These are phyloP conservation scores for Oryzias curvinotus DNA, from an alignment of 2,113 vertebrate species.

Conservation along the genomic window DNA sequence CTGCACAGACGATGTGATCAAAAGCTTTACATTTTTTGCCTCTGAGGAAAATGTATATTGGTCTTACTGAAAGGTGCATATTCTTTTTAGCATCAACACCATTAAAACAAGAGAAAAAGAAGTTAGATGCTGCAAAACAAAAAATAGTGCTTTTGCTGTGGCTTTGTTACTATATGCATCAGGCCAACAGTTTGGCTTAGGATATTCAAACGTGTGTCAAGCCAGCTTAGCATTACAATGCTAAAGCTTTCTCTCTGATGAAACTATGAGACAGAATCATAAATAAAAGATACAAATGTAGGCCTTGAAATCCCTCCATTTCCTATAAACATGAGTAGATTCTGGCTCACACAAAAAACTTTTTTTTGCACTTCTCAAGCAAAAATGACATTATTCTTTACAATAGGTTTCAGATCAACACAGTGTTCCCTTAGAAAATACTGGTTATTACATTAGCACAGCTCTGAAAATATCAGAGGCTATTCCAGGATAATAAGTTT, in stretches of 20 bases:
- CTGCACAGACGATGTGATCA: too few species aligned
- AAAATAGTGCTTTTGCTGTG: neutral
- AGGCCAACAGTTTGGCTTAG: conserved; percentile 1
- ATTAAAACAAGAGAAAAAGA: neutral
- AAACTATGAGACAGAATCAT: conserved; percentile 31
- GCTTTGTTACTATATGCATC: conserved; percentile 2
- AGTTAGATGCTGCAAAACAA: neutral
- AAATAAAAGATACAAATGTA: conserved; percentile 35
- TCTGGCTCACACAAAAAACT: neutral
- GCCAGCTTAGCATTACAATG: conserved; percentile 3
- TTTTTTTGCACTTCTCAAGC: neutral
- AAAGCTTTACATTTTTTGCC: too few species aligned
- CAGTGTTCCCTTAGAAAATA: conserved; percentile 4
- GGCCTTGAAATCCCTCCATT: conserved; percentile 20
- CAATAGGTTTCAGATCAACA: conserved; percentile 6
- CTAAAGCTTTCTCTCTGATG: conserved; percentile 18
- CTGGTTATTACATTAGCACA: neutral
- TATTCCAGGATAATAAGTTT: neutral
- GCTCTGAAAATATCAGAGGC: conserved; percentile 1
- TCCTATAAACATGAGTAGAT: conserved; percentile 14
- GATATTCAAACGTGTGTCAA: conserved; percentile 30
- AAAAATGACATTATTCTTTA: conserved; percentile 10
- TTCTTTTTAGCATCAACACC: neutral
- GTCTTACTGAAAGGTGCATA: neutral
- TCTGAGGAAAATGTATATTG: neutral